Evolutionary conservation across 2,113 vertebrate genomes (phyloP).

Genomic region (Apus apus): DNA sequence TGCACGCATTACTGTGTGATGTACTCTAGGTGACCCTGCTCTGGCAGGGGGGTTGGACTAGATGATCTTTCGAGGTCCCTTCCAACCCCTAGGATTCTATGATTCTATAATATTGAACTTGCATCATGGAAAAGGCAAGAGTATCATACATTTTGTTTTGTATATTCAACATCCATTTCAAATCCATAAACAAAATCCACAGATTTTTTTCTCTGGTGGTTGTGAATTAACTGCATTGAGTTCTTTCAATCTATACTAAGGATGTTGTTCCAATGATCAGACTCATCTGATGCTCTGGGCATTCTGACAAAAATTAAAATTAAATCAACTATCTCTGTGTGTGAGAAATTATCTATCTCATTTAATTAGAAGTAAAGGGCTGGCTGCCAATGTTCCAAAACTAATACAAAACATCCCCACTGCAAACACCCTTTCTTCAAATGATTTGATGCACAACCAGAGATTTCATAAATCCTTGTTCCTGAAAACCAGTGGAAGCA

Average conservation of each 20-base stretch:
- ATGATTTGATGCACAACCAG: not conserved
- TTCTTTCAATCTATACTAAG: not conserved
- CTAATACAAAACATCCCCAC: not conserved
- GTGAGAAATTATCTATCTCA: not conserved
- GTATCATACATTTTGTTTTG: not conserved
- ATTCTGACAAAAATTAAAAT: slow-evolving; percentile 38
- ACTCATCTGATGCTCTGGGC: not conserved
- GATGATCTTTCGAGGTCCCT: too few relatives aligned
- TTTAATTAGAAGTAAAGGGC: slow-evolving; percentile 27
- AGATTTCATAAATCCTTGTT: not conserved
- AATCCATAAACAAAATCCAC: not conserved
- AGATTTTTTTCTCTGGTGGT: not conserved
- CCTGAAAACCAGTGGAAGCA: not conserved
- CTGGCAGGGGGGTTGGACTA: too few relatives aligned
- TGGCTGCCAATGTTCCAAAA: not conserved
- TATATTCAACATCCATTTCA: not conserved
- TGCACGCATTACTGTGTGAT: too few relatives aligned
- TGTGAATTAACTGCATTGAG: slow-evolving; percentile 22
- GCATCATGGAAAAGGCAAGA: not conserved
- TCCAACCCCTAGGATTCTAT: too few relatives aligned
- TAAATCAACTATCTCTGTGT: slow-evolving; percentile 1
- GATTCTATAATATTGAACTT: not conserved
- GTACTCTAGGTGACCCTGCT: too few relatives aligned
- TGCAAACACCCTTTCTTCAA: not conserved
- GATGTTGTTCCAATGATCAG: not conserved